A percentile compares a stretch with the other conserved stretches of the same genome.
These are phyloP conservation scores for Siphamia tubifer DNA, from an alignment of 2,113 vertebrate species.

Conservation along the genomic window DNA sequence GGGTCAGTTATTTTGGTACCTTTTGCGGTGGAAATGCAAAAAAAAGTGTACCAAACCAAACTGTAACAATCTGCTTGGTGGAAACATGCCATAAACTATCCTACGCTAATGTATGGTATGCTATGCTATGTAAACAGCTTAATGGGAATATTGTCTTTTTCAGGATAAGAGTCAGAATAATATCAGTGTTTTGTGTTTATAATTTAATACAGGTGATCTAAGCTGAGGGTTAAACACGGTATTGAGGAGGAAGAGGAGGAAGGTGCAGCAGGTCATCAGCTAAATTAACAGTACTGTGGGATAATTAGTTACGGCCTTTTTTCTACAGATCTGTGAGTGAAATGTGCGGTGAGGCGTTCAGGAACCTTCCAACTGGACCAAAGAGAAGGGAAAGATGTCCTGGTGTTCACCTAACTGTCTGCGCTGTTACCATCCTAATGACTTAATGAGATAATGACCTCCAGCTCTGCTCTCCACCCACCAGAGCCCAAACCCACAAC, in stretches of 20 bases:
- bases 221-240: no score
- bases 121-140: no score
- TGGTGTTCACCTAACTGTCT: background rate
- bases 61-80: no score
- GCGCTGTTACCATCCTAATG: slow-evolving; percentile 2
- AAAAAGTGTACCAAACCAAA: no score
- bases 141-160: background rate
- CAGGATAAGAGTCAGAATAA: background rate
- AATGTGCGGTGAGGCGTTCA: background rate
- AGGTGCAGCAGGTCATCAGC: background rate
- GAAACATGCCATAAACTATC: no score
- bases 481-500: background rate
- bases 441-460: background rate
- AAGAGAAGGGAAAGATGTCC: background rate
- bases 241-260: no score
- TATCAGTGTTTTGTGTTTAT: no score
- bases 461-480: background rate
- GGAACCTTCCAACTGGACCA: background rate
- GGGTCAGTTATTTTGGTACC: no score
- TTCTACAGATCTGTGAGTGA: background rate
- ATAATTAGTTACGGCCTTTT: slow-evolving; percentile 1
- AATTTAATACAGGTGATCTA: no score
- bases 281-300: background rate
- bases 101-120: no score
- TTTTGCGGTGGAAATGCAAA: no score